A percentile compares a stretch with the other conserved stretches of the same genome.
These are phyloP conservation scores for Anthophora plumipes DNA, from an alignment of 2,888 invertebrate species.

Conservation along the genomic window DNA sequence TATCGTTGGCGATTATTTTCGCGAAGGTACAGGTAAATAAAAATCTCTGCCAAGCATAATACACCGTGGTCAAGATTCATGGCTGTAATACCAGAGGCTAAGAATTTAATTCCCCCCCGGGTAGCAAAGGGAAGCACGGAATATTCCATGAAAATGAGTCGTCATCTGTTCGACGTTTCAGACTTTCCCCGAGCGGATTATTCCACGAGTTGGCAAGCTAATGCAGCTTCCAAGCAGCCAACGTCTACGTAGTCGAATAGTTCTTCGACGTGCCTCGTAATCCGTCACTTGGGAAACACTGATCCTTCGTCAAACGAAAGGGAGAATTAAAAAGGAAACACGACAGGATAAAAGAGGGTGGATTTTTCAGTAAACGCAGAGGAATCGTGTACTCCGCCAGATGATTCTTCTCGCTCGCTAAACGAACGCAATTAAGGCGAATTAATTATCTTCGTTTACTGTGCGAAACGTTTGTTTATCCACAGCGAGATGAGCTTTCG, in stretches of 20 bases:
- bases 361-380: conserved; percentile 2
- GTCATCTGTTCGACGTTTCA: background rate
- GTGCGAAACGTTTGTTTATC: conserved; percentile 10
- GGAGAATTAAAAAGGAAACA: background rate
- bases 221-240: conserved; percentile 2
- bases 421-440: conserved; percentile 4
- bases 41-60: too few species aligned
- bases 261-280: conserved; percentile 7
- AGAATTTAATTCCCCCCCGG: background rate
- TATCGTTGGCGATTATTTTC: too few species aligned
- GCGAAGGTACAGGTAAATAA: too few species aligned
- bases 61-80: background rate
- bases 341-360: background rate
- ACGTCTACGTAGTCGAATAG: too few species aligned
- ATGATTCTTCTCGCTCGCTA: background rate
- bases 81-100: too few species aligned
- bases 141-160: background rate
- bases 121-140: too few species aligned
- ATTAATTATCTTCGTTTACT: conserved; percentile 12
- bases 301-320: background rate
- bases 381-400: background rate
- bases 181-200: background rate
- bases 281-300: conserved; percentile 33
- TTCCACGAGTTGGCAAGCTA: conserved; percentile 9
- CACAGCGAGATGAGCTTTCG: background rate